These are phyloP conservation scores for Drosophila lini DNA, from an alignment of 1,140 invertebrate genomes.

Conservation along the genomic window DNA sequence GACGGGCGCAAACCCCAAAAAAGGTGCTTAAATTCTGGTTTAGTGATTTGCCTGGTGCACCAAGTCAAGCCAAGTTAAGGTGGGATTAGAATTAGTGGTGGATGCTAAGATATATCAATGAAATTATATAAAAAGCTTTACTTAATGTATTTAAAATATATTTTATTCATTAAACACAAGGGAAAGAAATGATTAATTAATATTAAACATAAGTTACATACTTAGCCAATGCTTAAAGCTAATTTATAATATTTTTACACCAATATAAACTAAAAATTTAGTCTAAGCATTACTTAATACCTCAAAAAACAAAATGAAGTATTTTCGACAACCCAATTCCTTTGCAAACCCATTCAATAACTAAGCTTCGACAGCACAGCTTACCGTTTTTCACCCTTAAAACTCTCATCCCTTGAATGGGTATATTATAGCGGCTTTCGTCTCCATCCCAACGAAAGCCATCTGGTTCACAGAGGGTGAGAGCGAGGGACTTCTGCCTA, in stretches of 20 bases:
- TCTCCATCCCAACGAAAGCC: conserved; percentile 12
- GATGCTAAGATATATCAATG: background rate
- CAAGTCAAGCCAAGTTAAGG: background rate
- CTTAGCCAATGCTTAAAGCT: background rate
- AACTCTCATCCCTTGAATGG: conserved; percentile 21
- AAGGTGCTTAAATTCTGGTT: conserved; percentile 27
- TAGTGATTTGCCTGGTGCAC: background rate
- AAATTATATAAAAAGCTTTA: too few species aligned
- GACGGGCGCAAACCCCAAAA: background rate
- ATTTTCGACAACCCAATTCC: conserved; percentile 2
- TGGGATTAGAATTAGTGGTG: background rate
- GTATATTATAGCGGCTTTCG: conserved; percentile 33
- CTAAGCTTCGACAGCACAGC: background rate
- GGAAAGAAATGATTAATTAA: too few species aligned
- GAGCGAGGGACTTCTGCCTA: background rate
- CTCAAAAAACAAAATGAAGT: background rate
- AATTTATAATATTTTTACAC: background rate
- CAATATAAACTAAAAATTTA: background rate
- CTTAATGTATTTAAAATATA: background rate
- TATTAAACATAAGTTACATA: too few species aligned
- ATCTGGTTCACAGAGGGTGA: conserved; percentile 3
- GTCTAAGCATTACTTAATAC: background rate
- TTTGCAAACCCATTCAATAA: conserved; percentile 2
- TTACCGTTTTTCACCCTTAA: background rate
- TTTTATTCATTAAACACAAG: too few species aligned